Percentiles rank a stretch among this genome's conserved stretches.
phyloP scores from a whole-genome alignment of 2,888 invertebrate genomes.

The Nesidiocoris tenuis region DNA sequence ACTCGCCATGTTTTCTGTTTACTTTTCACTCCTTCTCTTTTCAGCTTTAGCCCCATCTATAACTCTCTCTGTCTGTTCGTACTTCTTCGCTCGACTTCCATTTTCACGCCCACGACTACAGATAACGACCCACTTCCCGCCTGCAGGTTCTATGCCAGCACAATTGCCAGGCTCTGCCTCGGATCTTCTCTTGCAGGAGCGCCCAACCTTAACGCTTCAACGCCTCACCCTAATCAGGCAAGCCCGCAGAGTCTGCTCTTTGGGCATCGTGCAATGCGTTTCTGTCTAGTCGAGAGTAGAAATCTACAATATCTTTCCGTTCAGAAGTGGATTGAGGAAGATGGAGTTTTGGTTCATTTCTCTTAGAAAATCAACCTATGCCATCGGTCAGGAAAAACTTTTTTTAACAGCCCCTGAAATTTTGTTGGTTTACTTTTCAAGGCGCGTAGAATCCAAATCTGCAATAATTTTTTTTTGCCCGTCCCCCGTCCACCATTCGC shows the following conservation, averaged over 20 bases:
- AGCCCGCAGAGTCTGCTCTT: neutral
- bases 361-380: no score
- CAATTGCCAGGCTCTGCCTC: conserved; percentile 35
- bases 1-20: conserved; percentile 39
- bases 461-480: no score
- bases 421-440: no score
- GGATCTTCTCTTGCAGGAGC: neutral
- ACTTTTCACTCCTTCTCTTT: conserved; percentile 24
- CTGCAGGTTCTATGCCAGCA: conserved; percentile 26
- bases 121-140: conserved; percentile 40
- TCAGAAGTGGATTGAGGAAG: no score
- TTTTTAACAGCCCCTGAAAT: no score
- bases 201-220: conserved; percentile 19
- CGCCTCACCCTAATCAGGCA: conserved; percentile 32
- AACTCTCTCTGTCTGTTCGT: neutral
- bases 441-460: no score
- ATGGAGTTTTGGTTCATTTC: no score
- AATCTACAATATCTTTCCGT: no score
- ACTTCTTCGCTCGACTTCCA: conserved; percentile 31
- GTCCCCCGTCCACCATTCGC: no score
- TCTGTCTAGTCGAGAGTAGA: no score
- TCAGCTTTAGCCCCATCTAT: conserved; percentile 1
- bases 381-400: no score
- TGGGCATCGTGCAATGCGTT: neutral
- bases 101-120: conserved; percentile 40